These are phyloP conservation scores for Oreochromis niloticus DNA, from an alignment of 2,113 vertebrate genomes.

Conservation along the genomic window DNA sequence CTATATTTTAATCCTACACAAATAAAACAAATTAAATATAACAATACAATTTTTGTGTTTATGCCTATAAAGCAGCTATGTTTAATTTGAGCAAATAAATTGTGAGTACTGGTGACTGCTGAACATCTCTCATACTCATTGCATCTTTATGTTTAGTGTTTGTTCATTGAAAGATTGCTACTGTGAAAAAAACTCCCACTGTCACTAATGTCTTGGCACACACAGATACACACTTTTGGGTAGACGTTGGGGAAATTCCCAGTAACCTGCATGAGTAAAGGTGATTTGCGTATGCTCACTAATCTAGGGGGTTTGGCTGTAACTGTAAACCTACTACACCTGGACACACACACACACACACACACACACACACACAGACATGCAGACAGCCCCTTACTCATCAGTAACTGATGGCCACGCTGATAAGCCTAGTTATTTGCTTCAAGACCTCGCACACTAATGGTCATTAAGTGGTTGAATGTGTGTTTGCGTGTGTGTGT, in stretches of 20 bases:
- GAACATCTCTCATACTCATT: neutral
- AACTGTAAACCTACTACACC: conserved; percentile 67
- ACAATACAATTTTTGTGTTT: neutral
- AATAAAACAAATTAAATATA: neutral
- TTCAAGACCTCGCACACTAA: neutral
- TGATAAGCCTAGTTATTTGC: conserved; percentile 1
- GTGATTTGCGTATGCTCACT: conserved; percentile 65
- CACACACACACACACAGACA: neutral
- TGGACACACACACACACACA: conserved; percentile 33
- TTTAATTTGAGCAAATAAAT: neutral
- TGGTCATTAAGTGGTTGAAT: conserved; percentile 6
- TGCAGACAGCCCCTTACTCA: neutral
- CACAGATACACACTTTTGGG: conserved; percentile 8
- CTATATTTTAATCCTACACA: too few relatives aligned
- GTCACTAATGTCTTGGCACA: neutral
- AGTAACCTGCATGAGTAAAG: conserved; percentile 35
- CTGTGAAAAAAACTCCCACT: neutral
- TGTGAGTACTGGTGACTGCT: neutral
- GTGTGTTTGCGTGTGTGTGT: neutral
- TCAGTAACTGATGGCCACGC: neutral
- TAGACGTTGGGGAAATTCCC: conserved; percentile 54
- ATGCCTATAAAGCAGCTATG: too few relatives aligned
- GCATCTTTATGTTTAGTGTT: neutral
- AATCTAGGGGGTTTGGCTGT: conserved; percentile 51
- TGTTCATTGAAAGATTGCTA: neutral